A percentile compares a stretch with the other conserved stretches of the same genome.
Evolutionary conservation across 2,888 invertebrate species (phyloP).

Genomic region (Epinotia brunnichana): DNA sequence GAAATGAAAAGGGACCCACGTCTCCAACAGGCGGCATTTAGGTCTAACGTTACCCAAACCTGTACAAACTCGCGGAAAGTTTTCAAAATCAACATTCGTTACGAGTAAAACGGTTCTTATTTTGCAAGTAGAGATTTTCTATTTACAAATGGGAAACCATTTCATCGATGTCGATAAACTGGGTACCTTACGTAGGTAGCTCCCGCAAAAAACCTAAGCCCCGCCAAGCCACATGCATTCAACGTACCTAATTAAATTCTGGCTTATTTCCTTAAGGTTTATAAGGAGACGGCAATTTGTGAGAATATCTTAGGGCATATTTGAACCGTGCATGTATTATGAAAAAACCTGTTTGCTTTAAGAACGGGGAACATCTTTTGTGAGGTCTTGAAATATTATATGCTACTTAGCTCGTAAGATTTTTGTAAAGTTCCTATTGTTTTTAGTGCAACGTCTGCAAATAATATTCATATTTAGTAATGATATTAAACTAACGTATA

Average conservation of each 20-base stretch:
- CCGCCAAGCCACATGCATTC: not conserved
- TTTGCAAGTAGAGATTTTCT: not conserved
- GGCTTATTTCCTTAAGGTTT: not conserved
- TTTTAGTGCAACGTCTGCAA: too few relatives aligned
- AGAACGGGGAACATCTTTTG: constrained; percentile 1
- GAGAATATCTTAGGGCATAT: not conserved
- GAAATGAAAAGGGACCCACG: constrained; percentile 20
- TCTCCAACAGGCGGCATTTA: constrained; percentile 10
- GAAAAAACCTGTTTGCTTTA: constrained; percentile 14
- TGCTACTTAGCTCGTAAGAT: too few relatives aligned
- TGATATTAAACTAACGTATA: too few relatives aligned
- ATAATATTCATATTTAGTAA: too few relatives aligned
- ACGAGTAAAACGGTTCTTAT: constrained; percentile 10
- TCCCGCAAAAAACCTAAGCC: not conserved
- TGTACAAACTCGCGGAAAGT: not conserved
- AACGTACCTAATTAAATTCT: not conserved
- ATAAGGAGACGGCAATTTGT: not conserved
- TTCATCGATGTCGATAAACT: constrained; percentile 15
- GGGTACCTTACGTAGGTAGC: not conserved
- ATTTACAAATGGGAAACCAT: not conserved
- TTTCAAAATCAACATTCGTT: constrained; percentile 7
- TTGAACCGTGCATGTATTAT: not conserved
- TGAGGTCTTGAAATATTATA: not conserved
- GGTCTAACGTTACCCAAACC: constrained; percentile 1
- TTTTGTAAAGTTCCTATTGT: too few relatives aligned